phyloP scores from a whole-genome alignment of 2,888 invertebrate species.

The Drosophila limbata region DNA sequence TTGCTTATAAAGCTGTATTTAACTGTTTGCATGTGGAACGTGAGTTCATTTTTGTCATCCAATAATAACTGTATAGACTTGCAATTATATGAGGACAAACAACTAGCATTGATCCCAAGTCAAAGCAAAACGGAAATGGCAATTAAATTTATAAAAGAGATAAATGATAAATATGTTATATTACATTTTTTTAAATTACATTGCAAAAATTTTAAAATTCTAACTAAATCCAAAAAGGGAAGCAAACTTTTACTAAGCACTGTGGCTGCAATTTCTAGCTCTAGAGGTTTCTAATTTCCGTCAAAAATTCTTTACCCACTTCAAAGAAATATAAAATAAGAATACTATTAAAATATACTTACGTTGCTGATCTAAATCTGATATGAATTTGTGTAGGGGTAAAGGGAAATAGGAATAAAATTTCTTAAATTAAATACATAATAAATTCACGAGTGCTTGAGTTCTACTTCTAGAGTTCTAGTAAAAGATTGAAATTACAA shows the following conservation, averaged over 20 bases:
- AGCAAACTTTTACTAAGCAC: not conserved
- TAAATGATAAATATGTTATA: not conserved
- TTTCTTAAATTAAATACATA: too few relatives aligned
- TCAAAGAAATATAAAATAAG: not conserved
- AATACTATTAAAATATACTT: not conserved
- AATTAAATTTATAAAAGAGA: conserved; percentile 11
- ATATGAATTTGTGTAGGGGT: too few relatives aligned
- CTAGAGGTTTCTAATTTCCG: conserved; percentile 8
- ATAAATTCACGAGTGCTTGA: too few relatives aligned
- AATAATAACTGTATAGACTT: conserved; percentile 1
- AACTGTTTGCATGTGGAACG: conserved; percentile 30
- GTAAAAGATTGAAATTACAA: too few relatives aligned
- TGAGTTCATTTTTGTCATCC: conserved; percentile 21
- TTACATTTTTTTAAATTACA: not conserved
- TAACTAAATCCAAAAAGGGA: not conserved
- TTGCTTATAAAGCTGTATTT: conserved; percentile 20
- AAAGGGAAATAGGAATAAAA: too few relatives aligned
- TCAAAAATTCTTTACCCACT: not conserved
- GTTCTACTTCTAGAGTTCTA: too few relatives aligned
- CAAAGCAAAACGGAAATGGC: conserved; percentile 24
- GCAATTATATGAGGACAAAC: not conserved
- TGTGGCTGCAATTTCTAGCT: conserved; percentile 6
- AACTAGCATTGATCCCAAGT: not conserved
- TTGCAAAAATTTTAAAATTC: not conserved
- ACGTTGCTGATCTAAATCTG: not conserved